phyloP scores from a whole-genome alignment of 2,888 invertebrate genomes.

The Drosophila percnosoma region DNA sequence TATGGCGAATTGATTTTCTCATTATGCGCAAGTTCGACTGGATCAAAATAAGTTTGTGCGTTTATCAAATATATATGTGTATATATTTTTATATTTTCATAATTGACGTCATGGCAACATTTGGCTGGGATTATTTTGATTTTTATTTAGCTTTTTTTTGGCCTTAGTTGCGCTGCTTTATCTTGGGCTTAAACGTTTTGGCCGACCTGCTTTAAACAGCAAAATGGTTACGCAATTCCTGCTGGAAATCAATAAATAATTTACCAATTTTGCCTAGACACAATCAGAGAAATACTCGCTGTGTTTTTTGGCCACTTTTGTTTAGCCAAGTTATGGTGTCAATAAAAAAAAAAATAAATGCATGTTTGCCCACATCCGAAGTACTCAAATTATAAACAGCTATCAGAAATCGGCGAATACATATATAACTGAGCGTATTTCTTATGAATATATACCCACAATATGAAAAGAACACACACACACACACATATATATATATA shows the following conservation, averaged over 20 bases:
- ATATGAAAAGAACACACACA: slow-evolving; percentile 24
- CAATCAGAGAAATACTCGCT: not conserved
- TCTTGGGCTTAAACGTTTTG: slow-evolving; percentile 9
- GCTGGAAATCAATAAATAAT: not conserved
- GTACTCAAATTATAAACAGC: not conserved
- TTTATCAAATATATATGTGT: slow-evolving; percentile 2
- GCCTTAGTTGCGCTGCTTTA: slow-evolving; percentile 17
- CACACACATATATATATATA: not conserved
- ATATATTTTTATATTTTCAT: not conserved
- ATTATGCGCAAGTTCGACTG: not conserved
- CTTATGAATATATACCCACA: slow-evolving; percentile 35
- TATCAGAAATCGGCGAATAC: not conserved
- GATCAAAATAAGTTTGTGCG: not conserved
- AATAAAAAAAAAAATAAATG: not conserved
- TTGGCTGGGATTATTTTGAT: not conserved
- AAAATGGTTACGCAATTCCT: not conserved
- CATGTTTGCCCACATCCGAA: not conserved
- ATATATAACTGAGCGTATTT: slow-evolving; percentile 18
- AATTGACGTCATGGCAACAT: slow-evolving; percentile 2
- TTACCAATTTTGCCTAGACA: not conserved
- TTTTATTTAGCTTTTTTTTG: not conserved
- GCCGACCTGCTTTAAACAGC: slow-evolving; percentile 1
- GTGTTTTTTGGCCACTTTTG: not conserved
- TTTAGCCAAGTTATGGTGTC: not conserved
- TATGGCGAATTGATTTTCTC: not conserved